Evolutionary conservation across 2,113 vertebrate genomes (phyloP), one percentile per base, ranked within the genome.

Genomic region (Antechinus flavipes): DNA sequence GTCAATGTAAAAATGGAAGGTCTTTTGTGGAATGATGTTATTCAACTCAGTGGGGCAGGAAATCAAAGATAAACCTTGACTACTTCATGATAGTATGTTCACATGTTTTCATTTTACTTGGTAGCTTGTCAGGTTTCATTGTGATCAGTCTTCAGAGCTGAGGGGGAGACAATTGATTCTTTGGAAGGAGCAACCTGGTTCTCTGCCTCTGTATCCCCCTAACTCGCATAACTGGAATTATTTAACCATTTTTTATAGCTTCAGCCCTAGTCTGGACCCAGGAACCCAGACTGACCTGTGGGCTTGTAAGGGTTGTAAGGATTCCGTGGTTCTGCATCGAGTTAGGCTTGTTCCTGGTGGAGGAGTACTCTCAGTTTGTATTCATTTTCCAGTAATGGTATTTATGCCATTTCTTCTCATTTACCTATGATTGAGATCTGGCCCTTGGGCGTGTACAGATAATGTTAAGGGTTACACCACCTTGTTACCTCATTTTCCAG

Each of bases 11-110:
- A 12, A 89, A 90, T 52, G 30, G 58, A 96, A 76, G 0, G 11
- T 14, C 23, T 26, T 95, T 96, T 50, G 14, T 89, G 92, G 93
- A 89, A 47, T 95, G 25, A 52, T 35, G 26, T 94, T 94, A 22
- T 42, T 84, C n/a, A 84, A 23, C 8, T 42, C n/a, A 25, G 53
- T 47, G 25, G 19, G 54, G 23, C 56, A 16, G 30, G 55, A 6
- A 14, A 61, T 8, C 54, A 91, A 93, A 94, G 58, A 61, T 5
- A 93, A 53, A 53, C 30, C 23, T 91, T 93, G 26, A 1, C 89
- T n/a, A 89, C 47, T 49, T 95, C 55, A 27, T 23, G 46, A 24
- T 89, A 93, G 93, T 91, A 90, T 42, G 49, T 49, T 49, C 49
- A 49, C 49, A 49, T 56, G 55, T 24, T 24, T 92, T 84, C 52